Evolutionary conservation across 2,113 vertebrate genomes (phyloP).

Genomic region (Corythaixoides concolor): DNA sequence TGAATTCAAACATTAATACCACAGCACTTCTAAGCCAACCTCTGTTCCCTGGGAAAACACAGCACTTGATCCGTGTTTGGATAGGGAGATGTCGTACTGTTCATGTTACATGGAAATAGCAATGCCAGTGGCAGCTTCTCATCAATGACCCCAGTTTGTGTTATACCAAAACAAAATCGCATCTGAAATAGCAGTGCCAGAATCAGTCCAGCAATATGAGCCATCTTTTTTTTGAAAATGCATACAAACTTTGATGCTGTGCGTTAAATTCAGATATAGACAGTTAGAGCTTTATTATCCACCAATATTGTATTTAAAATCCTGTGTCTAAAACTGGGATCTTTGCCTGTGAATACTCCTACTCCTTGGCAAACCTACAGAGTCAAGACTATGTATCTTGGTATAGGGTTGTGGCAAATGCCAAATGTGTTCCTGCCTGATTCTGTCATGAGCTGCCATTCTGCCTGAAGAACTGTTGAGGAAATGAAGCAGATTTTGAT

Average conservation of each 20-base stretch:
- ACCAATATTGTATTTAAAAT: neutral
- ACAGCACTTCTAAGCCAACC: neutral
- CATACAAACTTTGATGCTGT: neutral
- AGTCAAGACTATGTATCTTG: neutral
- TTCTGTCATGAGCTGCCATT: slow-evolving; percentile 19
- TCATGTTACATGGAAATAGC: neutral
- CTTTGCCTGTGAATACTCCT: slow-evolving; percentile 15
- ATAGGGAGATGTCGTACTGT: accelerated
- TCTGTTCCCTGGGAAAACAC: neutral
- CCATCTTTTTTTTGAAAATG: neutral
- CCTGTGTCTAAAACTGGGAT: neutral
- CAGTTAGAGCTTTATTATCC: slow-evolving; percentile 15
- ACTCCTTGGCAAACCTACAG: slow-evolving; percentile 24
- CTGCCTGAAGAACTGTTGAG: neutral
- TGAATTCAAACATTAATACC: neutral
- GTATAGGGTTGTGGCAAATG: slow-evolving; percentile 29
- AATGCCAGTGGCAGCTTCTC: neutral
- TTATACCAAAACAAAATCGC: neutral
- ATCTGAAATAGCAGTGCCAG: neutral
- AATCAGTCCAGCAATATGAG: neutral
- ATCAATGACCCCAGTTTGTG: neutral
- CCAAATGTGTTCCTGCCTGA: slow-evolving; percentile 27
- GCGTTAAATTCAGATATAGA: neutral
- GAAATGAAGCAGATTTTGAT: neutral
- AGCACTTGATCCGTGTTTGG: neutral